Conservation (phyloP, 1,140 invertebrate species). For the Neotoxoptera formosana region DNA sequence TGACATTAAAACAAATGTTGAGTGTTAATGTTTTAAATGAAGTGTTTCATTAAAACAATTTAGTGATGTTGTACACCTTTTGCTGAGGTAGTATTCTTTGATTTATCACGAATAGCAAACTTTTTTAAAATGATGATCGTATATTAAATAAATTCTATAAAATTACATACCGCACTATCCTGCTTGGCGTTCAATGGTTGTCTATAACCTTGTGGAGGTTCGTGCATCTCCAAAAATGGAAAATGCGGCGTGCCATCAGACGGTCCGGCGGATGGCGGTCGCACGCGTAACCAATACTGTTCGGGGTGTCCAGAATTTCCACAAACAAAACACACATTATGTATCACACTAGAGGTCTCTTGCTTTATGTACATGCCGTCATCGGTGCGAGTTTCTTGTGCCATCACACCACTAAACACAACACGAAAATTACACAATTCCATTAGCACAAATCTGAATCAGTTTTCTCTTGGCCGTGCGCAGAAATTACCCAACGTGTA, state of each 20-base stretch:
- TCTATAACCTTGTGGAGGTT: constrained; percentile 77
- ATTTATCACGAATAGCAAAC: neutral
- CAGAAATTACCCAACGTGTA: neutral
- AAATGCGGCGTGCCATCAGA: constrained; percentile 77
- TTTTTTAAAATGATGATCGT: neutral
- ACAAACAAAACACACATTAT: constrained; percentile 82
- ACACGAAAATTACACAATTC: neutral
- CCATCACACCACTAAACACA: constrained; percentile 45
- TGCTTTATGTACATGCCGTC: constrained; percentile 46
- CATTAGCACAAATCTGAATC: neutral
- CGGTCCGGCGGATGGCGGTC: constrained; percentile 67
- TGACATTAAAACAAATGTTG: neutral
- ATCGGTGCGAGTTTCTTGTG: constrained; percentile 37
- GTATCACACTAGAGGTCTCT: neutral
- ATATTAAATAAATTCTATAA: neutral
- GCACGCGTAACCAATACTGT: constrained; percentile 73
- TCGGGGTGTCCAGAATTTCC: constrained; percentile 77
- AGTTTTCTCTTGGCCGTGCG: neutral
- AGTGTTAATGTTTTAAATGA: neutral
- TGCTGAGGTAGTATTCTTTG: neutral
- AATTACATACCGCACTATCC: constrained; percentile 61
- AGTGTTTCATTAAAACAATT: neutral
- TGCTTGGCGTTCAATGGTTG: constrained; percentile 61
- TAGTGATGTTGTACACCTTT: neutral
- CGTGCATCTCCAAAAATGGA: constrained; percentile 88